phyloP scores from a whole-genome alignment of 64 coral and sea anemone genomes.

The Actinia tenebrosa region DNA sequence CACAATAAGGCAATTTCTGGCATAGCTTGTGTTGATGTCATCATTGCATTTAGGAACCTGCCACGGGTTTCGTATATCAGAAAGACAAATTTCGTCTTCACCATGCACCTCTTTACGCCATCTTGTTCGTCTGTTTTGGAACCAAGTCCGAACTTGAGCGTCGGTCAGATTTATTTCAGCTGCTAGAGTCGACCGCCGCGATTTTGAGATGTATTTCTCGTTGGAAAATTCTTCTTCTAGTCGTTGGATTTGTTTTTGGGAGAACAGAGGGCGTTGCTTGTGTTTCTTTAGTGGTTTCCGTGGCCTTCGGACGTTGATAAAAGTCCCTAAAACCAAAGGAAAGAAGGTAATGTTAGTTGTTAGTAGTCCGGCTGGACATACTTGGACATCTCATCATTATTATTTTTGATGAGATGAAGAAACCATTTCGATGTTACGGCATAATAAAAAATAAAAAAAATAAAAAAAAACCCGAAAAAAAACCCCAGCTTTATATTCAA shows the following conservation, averaged over 20 bases:
- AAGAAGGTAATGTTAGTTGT: not conserved
- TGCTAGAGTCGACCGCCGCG: constrained; percentile 12
- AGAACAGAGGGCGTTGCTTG: constrained; percentile 26
- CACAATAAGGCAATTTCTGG: not conserved
- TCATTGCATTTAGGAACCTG: not conserved
- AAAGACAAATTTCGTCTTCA: constrained; percentile 2
- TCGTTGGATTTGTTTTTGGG: constrained; percentile 32
- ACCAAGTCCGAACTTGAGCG: constrained; percentile 39
- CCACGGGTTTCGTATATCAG: not conserved
- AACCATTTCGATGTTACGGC: not conserved
- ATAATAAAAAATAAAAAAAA: too few relatives aligned
- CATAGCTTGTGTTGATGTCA: not conserved
- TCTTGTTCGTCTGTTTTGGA: constrained; percentile 41
- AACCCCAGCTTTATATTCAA: too few relatives aligned
- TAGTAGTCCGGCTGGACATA: not conserved
- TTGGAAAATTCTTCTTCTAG: constrained; percentile 42
- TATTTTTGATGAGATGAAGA: not conserved
- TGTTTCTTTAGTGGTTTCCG: constrained; percentile 23
- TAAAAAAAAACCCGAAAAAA: too few relatives aligned
- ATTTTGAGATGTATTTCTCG: constrained; percentile 22
- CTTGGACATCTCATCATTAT: not conserved
- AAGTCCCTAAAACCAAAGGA: constrained; percentile 4
- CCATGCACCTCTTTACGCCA: constrained; percentile 26
- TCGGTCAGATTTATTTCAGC: constrained; percentile 30
- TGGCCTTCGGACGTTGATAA: constrained; percentile 16